Conservation (phyloP, 2,888 invertebrate genomes). For the Apodemia duryi region DNA sequence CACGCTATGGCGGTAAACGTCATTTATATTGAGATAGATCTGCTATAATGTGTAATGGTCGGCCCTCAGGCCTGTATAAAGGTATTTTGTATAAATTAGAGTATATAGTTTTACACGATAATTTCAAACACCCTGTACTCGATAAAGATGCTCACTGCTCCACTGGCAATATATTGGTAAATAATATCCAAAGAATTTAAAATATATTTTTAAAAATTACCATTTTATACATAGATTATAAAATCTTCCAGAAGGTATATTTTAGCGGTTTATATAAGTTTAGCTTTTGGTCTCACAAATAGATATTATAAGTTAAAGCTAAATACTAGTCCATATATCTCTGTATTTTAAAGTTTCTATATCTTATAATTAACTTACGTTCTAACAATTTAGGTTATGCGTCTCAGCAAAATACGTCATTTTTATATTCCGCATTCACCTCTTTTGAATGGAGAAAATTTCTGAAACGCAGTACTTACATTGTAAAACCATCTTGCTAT, state of each 20-base stretch:
- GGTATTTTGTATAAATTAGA: conserved; percentile 54
- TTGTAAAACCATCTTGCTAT: background rate
- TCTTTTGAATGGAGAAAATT: background rate
- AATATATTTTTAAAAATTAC: conserved; percentile 4
- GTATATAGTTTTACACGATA: conserved; percentile 41
- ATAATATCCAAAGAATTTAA: conserved; percentile 12
- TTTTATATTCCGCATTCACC: background rate
- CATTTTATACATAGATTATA: conserved; percentile 13
- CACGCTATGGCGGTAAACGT: background rate
- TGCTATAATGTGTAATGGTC: background rate
- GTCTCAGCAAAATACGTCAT: background rate
- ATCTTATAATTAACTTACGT: background rate
- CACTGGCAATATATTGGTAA: conserved; percentile 28
- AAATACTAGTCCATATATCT: conserved; percentile 7
- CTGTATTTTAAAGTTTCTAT: conserved; percentile 2
- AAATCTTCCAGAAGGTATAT: conserved; percentile 8
- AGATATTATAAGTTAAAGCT: conserved; percentile 13
- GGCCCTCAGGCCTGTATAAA: conserved; percentile 50
- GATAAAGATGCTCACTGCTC: conserved; percentile 36
- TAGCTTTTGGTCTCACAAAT: conserved; percentile 8
- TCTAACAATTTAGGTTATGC: background rate
- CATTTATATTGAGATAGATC: background rate
- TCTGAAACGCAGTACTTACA: background rate
- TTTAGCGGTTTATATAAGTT: conserved; percentile 10
- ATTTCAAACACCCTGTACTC: conserved; percentile 24